Percentiles rank a stretch among this genome's conserved stretches.
Conservation (phyloP, 30 jellyfish, hydroid and myxozoan species). For the Aurelia aurita region DNA sequence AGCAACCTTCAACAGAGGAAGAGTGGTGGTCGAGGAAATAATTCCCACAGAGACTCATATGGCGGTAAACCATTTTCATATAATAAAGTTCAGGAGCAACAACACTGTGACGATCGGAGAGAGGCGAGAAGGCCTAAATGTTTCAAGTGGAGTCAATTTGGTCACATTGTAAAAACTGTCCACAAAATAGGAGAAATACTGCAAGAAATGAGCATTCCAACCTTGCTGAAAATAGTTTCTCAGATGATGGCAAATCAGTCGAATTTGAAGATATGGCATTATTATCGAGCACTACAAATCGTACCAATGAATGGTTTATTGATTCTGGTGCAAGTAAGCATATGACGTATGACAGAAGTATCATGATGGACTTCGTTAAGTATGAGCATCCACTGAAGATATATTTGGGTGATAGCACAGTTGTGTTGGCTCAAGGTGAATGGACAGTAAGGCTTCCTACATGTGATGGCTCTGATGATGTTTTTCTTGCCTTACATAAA, state of each 20-base stretch:
- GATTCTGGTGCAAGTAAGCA: conserved; percentile 64
- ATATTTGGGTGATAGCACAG: conserved; percentile 56
- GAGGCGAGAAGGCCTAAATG: conserved; percentile 53
- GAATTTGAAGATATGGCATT: conserved; percentile 44
- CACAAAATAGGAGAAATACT: conserved; percentile 50
- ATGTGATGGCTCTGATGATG: conserved; percentile 52
- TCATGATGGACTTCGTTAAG: conserved; percentile 11
- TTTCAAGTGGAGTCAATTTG: conserved; percentile 55
- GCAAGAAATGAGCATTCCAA: conserved; percentile 57
- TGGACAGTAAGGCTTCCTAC: conserved; percentile 66
- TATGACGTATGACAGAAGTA: conserved; percentile 34
- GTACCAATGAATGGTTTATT: conserved; percentile 60
- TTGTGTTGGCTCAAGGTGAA: conserved; percentile 56
- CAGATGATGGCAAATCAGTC: conserved; percentile 13
- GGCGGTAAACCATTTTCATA: conserved; percentile 39
- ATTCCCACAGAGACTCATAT: conserved; percentile 52
- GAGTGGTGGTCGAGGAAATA: conserved; percentile 62
- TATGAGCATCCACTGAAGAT: conserved; percentile 44
- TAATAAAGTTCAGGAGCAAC: conserved; percentile 25
- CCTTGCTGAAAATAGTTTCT: conserved; percentile 39
- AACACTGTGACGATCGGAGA: conserved; percentile 22
- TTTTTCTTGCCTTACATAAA: conserved; percentile 43
- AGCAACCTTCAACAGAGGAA: conserved; percentile 31
- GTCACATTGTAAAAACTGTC: conserved; percentile 43
- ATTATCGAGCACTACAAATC: conserved; percentile 18